Evolutionary conservation across 2,888 invertebrate species (phyloP), one percentile per base, ranked within the genome.

Genomic region (Stenchaetothrips biformis): DNA sequence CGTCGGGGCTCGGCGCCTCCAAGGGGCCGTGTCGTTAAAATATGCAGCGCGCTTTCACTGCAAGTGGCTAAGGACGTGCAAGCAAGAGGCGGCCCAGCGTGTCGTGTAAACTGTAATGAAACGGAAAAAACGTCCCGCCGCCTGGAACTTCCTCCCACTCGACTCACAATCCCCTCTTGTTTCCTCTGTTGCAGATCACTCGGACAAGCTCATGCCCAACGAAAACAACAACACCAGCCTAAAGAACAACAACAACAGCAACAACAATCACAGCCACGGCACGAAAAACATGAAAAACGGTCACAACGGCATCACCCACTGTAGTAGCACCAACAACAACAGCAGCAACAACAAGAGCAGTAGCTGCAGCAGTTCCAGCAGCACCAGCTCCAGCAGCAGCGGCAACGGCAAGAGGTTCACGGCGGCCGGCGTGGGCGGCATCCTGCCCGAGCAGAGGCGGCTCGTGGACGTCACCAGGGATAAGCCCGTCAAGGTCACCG

Each of bases 391-490:
- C 25, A 74, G 8, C 67, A 74, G 67, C 67, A 74, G 67, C 67
- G 67, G 67, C 67, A 74, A 21, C 67, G 11, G 67, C 67, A 74
- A 74, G 67, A 74, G 67, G 67, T 74, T 74, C 25, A 81, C 79
- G 84, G 84, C 62, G 83, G 84, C 48, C 85, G 80, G 16, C 74
- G 82, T 4, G 67, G 82, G 21, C 78, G 80, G 27, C 81, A 81
- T 49, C 83, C 83, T 74, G 77, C 81, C 81, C n/a, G 81, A 82
- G 9, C 81, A 92, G 85, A 89, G 93, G 83, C 91, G 93, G 86
- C 94, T 94, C 93, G 89, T 94, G 85, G 95, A 95, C 88, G 94
- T 95, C 85, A 95, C 95, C 77, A 89, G 94, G 84, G 95, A 95
- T 88, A 94, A 94, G 86, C 94, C 95, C 62, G 94, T 95, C 84